Evolutionary conservation across 2,113 vertebrate species (phyloP).

Genomic region (Rhea americana): DNA sequence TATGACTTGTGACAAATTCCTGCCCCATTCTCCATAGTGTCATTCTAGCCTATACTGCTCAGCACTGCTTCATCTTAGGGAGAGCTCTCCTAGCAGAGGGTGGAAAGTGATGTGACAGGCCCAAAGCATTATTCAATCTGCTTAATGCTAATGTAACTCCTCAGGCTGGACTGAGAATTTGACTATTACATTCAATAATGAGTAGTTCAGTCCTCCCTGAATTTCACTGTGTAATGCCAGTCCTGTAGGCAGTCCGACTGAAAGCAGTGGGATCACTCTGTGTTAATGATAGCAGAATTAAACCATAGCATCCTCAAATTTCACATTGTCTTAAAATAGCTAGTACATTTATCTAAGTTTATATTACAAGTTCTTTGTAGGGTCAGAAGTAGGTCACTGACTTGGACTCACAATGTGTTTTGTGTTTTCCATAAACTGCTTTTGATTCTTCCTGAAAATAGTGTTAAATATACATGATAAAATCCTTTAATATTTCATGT

Average conservation of each 20-base stretch:
- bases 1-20: neutral
- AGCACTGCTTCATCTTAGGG: neutral
- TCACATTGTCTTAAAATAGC: neutral
- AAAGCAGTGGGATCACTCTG: neutral
- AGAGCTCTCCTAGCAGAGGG: neutral
- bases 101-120: neutral
- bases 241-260: no score
- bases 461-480: no score
- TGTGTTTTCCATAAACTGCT: neutral
- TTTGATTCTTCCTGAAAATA: neutral
- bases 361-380: neutral
- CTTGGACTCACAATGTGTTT: neutral
- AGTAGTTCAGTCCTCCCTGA: neutral
- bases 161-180: neutral
- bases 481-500: neutral
- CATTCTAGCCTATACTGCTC: neutral
- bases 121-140: neutral
- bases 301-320: neutral
- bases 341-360: neutral
- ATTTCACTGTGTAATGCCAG: neutral
- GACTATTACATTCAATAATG: neutral
- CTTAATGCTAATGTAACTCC: neutral
- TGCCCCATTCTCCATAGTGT: neutral
- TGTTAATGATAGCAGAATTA: neutral
- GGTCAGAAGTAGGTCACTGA: neutral